These are phyloP conservation scores for Theocolax elegans DNA, from an alignment of 1,140 invertebrate species.

Conservation along the genomic window DNA sequence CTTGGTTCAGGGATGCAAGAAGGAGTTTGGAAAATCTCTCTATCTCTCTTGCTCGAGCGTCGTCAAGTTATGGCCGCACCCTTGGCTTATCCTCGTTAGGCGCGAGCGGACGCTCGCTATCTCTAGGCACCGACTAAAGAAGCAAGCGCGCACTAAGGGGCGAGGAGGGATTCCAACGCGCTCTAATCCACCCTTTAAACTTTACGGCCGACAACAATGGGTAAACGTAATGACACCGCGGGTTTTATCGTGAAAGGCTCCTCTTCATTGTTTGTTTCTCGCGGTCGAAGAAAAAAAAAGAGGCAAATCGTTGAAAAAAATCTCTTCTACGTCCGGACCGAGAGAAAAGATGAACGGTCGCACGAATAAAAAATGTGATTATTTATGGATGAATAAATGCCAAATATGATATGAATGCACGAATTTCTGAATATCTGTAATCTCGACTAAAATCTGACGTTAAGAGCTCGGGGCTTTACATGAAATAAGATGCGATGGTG, in stretches of 20 bases:
- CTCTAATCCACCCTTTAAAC: constrained; percentile 52
- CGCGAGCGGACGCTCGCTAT: neutral
- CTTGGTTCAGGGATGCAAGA: no score
- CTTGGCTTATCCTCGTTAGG: constrained; percentile 34
- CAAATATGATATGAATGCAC: no score
- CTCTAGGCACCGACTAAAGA: neutral
- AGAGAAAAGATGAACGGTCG: neutral
- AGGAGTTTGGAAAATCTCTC: no score
- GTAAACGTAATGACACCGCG: constrained; percentile 50
- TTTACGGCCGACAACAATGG: constrained; percentile 53
- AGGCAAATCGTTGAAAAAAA: neutral
- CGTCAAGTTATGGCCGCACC: neutral
- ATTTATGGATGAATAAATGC: no score
- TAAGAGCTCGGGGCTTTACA: no score
- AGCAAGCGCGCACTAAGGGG: neutral
- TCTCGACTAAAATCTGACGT: no score
- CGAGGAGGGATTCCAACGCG: neutral
- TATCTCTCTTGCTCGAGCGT: no score
- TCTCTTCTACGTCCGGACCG: no score
- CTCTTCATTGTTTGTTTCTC: constrained; percentile 55
- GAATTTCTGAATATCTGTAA: no score
- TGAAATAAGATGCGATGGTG: no score
- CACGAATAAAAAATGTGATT: no score
- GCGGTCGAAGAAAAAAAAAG: constrained; percentile 13
- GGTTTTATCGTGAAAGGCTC: constrained; percentile 46